phyloP scores from a whole-genome alignment of 2,888 invertebrate genomes.

The Pachydiplax longipennis region DNA sequence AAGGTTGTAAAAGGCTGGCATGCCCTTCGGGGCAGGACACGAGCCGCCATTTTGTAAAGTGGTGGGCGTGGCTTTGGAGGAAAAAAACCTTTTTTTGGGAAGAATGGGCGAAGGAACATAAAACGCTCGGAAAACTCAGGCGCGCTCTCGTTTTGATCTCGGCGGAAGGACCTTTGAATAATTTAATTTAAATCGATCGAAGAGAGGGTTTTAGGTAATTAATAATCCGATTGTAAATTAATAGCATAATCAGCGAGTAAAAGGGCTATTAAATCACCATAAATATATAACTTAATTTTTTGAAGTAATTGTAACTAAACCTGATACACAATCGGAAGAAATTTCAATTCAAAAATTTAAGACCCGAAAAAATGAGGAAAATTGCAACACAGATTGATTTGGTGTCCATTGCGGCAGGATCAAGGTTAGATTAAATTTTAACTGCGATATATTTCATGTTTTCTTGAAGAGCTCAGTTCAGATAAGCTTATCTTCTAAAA shows the following conservation, averaged over 20 bases:
- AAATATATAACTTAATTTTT: too few relatives aligned
- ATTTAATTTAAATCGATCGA: neutral
- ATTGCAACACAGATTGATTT: too few relatives aligned
- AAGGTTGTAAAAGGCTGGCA: neutral
- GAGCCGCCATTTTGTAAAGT: conserved; percentile 28
- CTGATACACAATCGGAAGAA: too few relatives aligned
- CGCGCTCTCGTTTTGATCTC: neutral
- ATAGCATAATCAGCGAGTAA: neutral
- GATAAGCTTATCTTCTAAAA: too few relatives aligned
- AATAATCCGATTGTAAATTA: neutral
- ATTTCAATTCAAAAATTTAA: too few relatives aligned
- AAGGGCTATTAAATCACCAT: too few relatives aligned
- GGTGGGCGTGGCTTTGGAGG: conserved; percentile 16
- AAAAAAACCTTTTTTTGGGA: neutral
- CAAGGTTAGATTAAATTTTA: too few relatives aligned
- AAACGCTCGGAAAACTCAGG: neutral
- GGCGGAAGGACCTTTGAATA: neutral
- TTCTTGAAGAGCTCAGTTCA: too few relatives aligned
- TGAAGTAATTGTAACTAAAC: too few relatives aligned
- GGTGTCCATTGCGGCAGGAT: too few relatives aligned
- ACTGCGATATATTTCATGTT: too few relatives aligned
- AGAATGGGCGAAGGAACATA: neutral
- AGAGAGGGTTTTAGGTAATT: neutral
- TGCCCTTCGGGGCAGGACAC: neutral
- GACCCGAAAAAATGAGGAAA: too few relatives aligned